phyloP scores from a whole-genome alignment of 1,140 invertebrate species.

The Leptopilina clavipes region DNA sequence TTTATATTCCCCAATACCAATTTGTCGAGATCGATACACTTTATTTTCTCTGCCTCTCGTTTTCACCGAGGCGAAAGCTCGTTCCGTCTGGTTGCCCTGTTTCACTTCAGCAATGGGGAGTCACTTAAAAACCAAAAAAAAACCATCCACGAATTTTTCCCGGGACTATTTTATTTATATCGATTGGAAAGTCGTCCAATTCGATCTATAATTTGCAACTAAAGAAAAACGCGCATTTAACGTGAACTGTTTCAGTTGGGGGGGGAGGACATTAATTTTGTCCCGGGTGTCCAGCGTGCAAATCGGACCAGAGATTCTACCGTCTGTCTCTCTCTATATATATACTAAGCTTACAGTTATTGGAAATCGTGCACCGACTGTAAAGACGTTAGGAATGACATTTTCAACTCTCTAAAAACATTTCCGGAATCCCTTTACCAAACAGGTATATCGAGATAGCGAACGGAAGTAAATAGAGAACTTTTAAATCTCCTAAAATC shows the following conservation, averaged over 20 bases:
- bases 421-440: constrained; percentile 18
- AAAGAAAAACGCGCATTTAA: not conserved
- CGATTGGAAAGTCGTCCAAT: constrained; percentile 20
- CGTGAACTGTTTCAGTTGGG: not conserved
- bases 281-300: not conserved
- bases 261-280: not conserved
- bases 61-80: constrained; percentile 19
- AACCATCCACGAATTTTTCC: not conserved
- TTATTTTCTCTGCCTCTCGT: constrained; percentile 23
- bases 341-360: constrained; percentile 25
- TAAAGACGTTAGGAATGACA: constrained; percentile 23
- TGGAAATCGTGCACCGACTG: constrained; percentile 33
- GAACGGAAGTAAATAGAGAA: constrained; percentile 15
- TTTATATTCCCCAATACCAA: not conserved
- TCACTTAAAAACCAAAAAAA: not conserved
- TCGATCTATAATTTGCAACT: constrained; percentile 9
- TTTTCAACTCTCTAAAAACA: constrained; percentile 31
- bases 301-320: not conserved
- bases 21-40: constrained; percentile 28
- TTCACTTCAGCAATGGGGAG: not conserved
- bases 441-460: constrained; percentile 9
- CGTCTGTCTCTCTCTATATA: not conserved
- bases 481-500: not conserved
- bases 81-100: not conserved
- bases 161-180: constrained; percentile 7